These are phyloP conservation scores for Scelioninae gen. 1 DNA, from an alignment of 2,888 invertebrate genomes.

Conservation along the genomic window DNA sequence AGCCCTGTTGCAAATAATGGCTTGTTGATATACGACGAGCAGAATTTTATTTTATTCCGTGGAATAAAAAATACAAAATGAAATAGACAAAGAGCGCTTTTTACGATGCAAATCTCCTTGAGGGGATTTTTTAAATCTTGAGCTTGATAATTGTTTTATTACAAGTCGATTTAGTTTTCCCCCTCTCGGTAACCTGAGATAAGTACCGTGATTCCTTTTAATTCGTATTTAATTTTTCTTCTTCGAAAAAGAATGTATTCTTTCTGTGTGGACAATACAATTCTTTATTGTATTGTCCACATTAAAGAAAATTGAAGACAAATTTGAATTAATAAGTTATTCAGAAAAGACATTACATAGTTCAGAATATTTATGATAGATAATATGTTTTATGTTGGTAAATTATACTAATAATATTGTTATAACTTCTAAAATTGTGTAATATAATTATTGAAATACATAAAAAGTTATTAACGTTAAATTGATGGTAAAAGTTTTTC, in stretches of 20 bases:
- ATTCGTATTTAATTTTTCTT: slow-evolving; percentile 2
- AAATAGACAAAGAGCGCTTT: slow-evolving; percentile 1
- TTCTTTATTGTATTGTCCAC: slow-evolving; percentile 4
- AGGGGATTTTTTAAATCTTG: slow-evolving; percentile 12
- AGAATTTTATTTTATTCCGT: slow-evolving; percentile 51
- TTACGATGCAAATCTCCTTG: slow-evolving; percentile 25
- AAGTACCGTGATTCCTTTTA: slow-evolving; percentile 2
- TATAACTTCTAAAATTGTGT: too few species aligned
- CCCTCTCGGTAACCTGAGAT: slow-evolving; percentile 7
- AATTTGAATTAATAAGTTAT: slow-evolving; percentile 13
- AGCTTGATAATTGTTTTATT: slow-evolving; percentile 45
- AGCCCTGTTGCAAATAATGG: slow-evolving; percentile 67
- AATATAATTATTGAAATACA: background rate
- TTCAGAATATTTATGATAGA: too few species aligned
- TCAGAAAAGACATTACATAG: too few species aligned
- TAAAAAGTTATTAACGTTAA: background rate
- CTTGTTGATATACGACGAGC: slow-evolving; percentile 56
- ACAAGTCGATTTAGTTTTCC: slow-evolving; percentile 29
- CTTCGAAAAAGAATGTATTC: background rate
- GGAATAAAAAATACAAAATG: slow-evolving; percentile 52
- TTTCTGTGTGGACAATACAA: too few species aligned
- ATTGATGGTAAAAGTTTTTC: background rate
- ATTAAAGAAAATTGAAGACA: slow-evolving; percentile 16
- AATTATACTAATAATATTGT: too few species aligned
- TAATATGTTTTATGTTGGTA: too few species aligned